Evolutionary conservation across 2,797 vertebrate genomes (phyloP), one percentile per base, ranked within the genome.

Genomic region (Apogon hyalosoma): DNA sequence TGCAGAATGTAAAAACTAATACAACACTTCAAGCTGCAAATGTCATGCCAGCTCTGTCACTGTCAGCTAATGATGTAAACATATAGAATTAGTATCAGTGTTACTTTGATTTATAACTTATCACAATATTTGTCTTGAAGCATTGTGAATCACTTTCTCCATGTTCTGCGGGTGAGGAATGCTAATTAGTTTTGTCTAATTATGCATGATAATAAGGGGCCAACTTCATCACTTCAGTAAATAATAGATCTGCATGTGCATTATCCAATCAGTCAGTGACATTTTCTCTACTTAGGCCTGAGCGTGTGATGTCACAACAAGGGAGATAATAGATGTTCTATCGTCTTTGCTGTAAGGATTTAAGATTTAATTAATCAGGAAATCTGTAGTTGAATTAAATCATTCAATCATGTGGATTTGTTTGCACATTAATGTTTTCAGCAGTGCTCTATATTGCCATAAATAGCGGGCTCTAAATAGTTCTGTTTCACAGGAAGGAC

Each of bases 401-500:
- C 21, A 24, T 24, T 4, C 21, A 24, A 24, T 24, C 21, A 24
- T 24, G 21, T 24, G 2, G 21, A 24, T 24, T 24, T 24, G 4
- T 24, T 24, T 24, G 21, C 21, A 24, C 21, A 24, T 24, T 24
- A 24, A 24, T 24, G 21, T 24, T 24, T 24, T 21, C 31, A 46
- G 16, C 13, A n/a, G 1, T 38, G 11, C 7, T 11, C 11, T 19
- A 24, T 31, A 41, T 46, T 50, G 21, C 13, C 16, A 7, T 14
- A 19, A 64, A 56, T 12, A 33, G 36, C 0, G 18, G 38, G 42
- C 51, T 48, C 14, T 57, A 69, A 62, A 77, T 55, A 57, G 49
- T 43, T 11, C 21, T 33, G 43, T 73, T 66, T 75, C 21, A 52
- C 50, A 38, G 53, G 16, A 67, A 31, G 7, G 28, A 19, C 41